Base-by-base conservation (phyloP, 2,797 vertebrate genomes). In the Enteromius fasciolatus region DNA sequence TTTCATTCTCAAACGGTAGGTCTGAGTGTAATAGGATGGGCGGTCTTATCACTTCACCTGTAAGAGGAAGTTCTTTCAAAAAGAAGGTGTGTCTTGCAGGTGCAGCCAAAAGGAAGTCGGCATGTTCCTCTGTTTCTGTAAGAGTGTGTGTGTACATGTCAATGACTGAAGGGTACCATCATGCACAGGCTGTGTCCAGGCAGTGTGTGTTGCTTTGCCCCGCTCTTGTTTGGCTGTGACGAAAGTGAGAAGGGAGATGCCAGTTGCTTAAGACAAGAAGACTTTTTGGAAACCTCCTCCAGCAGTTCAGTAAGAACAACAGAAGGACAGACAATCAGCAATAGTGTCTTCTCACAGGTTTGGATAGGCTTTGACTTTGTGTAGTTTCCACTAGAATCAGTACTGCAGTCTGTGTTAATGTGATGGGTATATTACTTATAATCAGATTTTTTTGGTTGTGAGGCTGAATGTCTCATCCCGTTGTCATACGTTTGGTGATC, bases 151-250 rank as follows among this genome's bases (percentile, higher is more conserved):
- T 50, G 74, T 28, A 17, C 23, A 57, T 28, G 68, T 50, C 23
- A 15, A 67, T 77, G 74, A 18, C 54, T 77, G 39, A 68, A 59
- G 3, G 15, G 39, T 23, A 5, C 6, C 46, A 72, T 69, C 84
- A 87, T 90, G 89, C 86, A 85, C 39, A 54, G 81, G 50, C 76
- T 87, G 54, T 90, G 89, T 67, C 83, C 80, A 44, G 41, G 54
- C 76, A 50, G 31, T 57, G n/a, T 80, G 61, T 90, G 89, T 75
- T 90, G 89, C 76, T 78, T 88, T 72, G 28, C 78, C 12, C 86
- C 73, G 1, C 63, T 87, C 3, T 63, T 84, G n/a, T 85, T 84
- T n/a, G 14, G 44, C 50, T 86, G 85, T 77, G 70, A 59, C 33
- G 72, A 25, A 15, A 66, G 72, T 11, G 78, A 5, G 23, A 84